phyloP scores from a whole-genome alignment of 2,888 invertebrate genomes.

The Tholera decimalis region DNA sequence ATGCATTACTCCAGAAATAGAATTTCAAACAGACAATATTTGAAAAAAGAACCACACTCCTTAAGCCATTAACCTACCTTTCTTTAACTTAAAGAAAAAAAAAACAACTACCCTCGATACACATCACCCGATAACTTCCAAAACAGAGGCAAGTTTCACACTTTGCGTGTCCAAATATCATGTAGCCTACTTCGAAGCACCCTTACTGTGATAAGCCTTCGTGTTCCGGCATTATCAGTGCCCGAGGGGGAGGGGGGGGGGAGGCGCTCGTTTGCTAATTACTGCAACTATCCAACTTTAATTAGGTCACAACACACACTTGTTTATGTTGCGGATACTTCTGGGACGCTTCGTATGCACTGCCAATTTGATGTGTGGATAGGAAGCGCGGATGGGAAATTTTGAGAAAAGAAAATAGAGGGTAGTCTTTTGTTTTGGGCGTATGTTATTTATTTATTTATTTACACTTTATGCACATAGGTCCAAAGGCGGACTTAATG shows the following conservation, averaged over 20 bases:
- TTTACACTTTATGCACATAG: too few relatives aligned
- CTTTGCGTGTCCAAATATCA: conserved; percentile 67
- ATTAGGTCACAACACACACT: conserved; percentile 73
- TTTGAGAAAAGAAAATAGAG: conserved; percentile 9
- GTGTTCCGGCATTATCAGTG: conserved; percentile 71
- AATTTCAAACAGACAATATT: not conserved
- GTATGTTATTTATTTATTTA: too few relatives aligned
- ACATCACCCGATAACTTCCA: conserved; percentile 51
- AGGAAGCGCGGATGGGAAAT: conserved; percentile 18
- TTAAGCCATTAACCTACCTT: conserved; percentile 9
- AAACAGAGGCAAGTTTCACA: conserved; percentile 62
- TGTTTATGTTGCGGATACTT: conserved; percentile 57
- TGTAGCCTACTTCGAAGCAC: conserved; percentile 64
- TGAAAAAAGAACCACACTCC: conserved; percentile 18
- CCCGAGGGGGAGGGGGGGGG: conserved; percentile 40
- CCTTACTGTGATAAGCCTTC: conserved; percentile 70
- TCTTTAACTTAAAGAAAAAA: conserved; percentile 37
- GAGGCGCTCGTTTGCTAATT: conserved; percentile 67
- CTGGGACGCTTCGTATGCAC: conserved; percentile 58
- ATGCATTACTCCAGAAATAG: too few relatives aligned
- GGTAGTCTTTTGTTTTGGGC: not conserved
- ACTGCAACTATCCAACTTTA: conserved; percentile 77
- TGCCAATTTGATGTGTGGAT: conserved; percentile 45
- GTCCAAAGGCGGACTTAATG: too few relatives aligned
- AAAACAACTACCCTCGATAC: conserved; percentile 36